Percentiles rank a stretch among this genome's conserved stretches.
phyloP scores from a whole-genome alignment of 2,797 vertebrate genomes.

The Diceros bicornis region DNA sequence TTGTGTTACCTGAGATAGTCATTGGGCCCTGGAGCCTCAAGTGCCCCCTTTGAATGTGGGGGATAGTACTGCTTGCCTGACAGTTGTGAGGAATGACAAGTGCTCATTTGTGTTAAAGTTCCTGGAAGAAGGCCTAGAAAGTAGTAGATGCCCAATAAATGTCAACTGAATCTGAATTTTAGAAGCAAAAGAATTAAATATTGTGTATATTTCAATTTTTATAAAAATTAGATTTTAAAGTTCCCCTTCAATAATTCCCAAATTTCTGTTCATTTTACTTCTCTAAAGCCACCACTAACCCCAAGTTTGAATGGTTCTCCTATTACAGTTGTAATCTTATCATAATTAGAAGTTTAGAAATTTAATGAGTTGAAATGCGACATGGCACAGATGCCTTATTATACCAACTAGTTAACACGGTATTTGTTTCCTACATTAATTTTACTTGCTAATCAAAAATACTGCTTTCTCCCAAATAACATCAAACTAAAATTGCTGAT shows the following conservation, averaged over 20 bases:
- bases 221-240: constrained; percentile 59
- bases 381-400: constrained; percentile 87
- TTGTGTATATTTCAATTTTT: constrained; percentile 41
- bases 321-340: constrained; percentile 77
- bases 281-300: constrained; percentile 63
- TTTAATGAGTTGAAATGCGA: constrained; percentile 86
- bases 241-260: constrained; percentile 40
- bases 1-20: neutral
- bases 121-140: constrained; percentile 2
- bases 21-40: neutral
- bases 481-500: constrained; percentile 83
- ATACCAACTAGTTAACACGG: constrained; percentile 86
- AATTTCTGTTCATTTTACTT: constrained; percentile 69
- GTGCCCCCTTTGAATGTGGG: neutral
- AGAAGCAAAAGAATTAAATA: constrained; percentile 63
- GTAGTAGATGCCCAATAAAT: neutral
- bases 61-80: neutral
- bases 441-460: constrained; percentile 88
- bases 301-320: constrained; percentile 66
- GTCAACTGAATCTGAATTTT: constrained; percentile 58
- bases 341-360: constrained; percentile 86
- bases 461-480: constrained; percentile 80
- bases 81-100: neutral
- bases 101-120: neutral
- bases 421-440: constrained; percentile 85